Evolutionary conservation across 2,113 vertebrate genomes (phyloP), one percentile per base, ranked within the genome.

Genomic region (Pelusios castaneus): DNA sequence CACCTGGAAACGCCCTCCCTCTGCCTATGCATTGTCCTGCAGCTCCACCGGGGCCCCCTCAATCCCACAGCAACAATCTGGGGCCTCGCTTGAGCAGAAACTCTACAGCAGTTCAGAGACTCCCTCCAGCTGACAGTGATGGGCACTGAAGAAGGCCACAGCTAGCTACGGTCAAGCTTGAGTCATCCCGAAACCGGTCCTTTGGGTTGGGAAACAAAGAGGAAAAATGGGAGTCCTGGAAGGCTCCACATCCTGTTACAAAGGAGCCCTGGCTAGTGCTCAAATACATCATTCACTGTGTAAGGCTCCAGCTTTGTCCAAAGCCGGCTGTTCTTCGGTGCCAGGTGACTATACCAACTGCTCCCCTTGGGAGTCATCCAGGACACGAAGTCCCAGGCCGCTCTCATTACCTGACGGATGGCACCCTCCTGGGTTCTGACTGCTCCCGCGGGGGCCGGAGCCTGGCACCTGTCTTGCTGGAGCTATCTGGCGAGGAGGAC

Each of bases 341-440:
- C 25, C 41, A 45, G 41, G 6, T 14, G 41, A 76, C 41, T 76
- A 45, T 25, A 27, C 13, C 24, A 12, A 27, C 24, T 76, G 41
- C 73, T 52, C 78, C n/a, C 27, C 49, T 6, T n/a, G 17, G 47
- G 79, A 49, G 22, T 21, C 14, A 38, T 25, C n/a, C 2, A 6
- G 52, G 52, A 54, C 38, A 16, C 14, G 22, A 27, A 29, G 0
- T 16, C 81, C 29, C 6, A 47, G 27, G 9, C 9, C 43, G 31
- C 7, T 83, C 41, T 21, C 24, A 2, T 82, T 63, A 98, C 98
- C 98, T 97, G 94, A 80, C 22, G 1, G n/a, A 93, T 54, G 92
- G 95, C 90, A 84, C 96, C 88, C 96, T 95, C 47, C 14, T 89
- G 73, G 95, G 96, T 80, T 96, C 78, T 1, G 12, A 78, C 0